Evolutionary conservation across 2,888 invertebrate genomes (phyloP).

Genomic region (Phoenoteleia sp.): DNA sequence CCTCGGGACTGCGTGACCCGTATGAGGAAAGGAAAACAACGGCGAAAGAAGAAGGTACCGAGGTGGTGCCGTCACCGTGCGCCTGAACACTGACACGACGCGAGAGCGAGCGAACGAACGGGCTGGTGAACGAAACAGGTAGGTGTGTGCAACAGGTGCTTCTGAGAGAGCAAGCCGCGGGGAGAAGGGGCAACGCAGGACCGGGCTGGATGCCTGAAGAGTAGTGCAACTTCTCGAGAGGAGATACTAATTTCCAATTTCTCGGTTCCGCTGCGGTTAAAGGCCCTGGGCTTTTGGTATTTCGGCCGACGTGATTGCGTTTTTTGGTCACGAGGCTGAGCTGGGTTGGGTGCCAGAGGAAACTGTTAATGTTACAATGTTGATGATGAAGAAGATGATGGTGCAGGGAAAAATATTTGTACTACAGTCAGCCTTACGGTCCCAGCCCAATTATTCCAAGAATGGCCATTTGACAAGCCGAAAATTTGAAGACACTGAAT

Average conservation of each 20-base stretch:
- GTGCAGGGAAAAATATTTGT: too few species aligned
- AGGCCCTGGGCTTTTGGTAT: conserved; percentile 1
- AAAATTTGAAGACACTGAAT: too few species aligned
- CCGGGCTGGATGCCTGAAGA: conserved; percentile 43
- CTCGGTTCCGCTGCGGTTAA: conserved; percentile 20
- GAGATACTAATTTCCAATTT: conserved; percentile 54
- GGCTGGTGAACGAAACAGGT: conserved; percentile 82
- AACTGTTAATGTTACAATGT: neutral
- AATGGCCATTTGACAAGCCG: too few species aligned
- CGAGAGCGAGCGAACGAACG: conserved; percentile 50
- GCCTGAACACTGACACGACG: conserved; percentile 72
- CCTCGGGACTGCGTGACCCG: conserved; percentile 38
- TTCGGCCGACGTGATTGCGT: conserved; percentile 13
- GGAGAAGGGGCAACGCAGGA: conserved; percentile 38
- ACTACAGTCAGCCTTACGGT: too few species aligned
- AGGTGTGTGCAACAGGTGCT: conserved; percentile 85
- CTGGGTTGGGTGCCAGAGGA: neutral
- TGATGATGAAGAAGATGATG: too few species aligned
- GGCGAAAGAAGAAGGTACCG: conserved; percentile 21
- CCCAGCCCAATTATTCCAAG: too few species aligned
- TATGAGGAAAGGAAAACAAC: conserved; percentile 18
- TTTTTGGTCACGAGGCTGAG: neutral
- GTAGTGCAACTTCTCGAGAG: conserved; percentile 22
- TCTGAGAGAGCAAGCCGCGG: conserved; percentile 73
- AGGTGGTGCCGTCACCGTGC: conserved; percentile 76